These are phyloP conservation scores for Drosophila ustulata DNA, from an alignment of 2,888 invertebrate genomes.

Conservation along the genomic window DNA sequence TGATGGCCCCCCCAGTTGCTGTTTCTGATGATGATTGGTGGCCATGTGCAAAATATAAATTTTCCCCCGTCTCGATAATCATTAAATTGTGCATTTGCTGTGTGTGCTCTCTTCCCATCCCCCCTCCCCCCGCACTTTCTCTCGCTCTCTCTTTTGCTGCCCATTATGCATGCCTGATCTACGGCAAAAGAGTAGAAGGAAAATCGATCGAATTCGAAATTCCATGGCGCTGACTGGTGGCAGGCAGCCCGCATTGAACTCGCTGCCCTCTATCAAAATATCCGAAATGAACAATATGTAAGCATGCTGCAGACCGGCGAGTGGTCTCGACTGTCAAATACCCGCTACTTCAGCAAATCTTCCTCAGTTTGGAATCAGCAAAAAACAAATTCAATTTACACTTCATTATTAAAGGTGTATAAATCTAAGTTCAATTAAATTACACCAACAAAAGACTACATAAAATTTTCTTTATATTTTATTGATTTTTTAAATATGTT, in stretches of 20 bases:
- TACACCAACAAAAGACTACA: no score
- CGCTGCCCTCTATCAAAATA: constrained; percentile 24
- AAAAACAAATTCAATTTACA: no score
- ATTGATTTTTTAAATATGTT: no score
- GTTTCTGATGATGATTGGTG: background rate
- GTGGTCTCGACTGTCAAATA: background rate
- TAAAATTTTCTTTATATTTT: no score
- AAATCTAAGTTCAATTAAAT: no score
- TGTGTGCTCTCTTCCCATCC: background rate
- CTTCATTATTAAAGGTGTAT: no score
- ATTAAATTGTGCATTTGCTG: background rate
- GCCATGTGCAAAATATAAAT: constrained; percentile 35
- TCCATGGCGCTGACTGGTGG: constrained; percentile 27
- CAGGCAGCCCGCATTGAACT: constrained; percentile 42
- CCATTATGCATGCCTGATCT: constrained; percentile 30
- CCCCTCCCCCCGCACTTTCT: background rate
- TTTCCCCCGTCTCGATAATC: background rate
- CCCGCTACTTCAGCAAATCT: background rate
- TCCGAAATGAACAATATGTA: constrained; percentile 29
- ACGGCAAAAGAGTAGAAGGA: constrained; percentile 30
- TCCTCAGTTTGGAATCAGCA: no score
- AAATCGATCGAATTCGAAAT: constrained; percentile 38
- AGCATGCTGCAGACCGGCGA: background rate
- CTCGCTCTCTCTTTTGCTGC: background rate
- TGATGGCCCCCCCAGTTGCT: constrained; percentile 20